phyloP scores from a whole-genome alignment of 1,140 invertebrate species.

The Stegodyphus dumicola region DNA sequence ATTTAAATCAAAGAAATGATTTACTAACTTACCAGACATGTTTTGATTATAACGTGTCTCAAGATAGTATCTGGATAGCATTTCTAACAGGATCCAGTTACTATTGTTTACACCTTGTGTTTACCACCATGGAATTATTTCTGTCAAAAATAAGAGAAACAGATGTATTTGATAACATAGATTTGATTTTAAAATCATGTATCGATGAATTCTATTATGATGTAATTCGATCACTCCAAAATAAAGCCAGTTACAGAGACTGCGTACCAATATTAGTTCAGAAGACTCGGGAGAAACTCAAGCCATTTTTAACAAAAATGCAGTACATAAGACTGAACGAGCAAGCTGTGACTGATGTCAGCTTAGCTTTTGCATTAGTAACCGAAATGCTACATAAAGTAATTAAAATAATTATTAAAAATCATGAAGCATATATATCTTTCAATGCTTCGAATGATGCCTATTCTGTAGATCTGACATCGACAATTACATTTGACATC shows the following conservation, averaged over 20 bases:
- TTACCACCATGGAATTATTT: neutral
- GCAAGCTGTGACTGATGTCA: too few species aligned
- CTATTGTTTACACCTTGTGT: neutral
- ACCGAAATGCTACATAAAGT: neutral
- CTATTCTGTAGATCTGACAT: neutral
- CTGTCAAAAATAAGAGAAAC: neutral
- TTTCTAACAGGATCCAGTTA: constrained; percentile 15
- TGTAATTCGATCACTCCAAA: neutral
- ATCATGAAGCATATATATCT: neutral
- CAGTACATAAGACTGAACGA: neutral
- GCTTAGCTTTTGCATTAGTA: neutral
- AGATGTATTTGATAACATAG: neutral
- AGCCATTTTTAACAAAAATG: neutral
- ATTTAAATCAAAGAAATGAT: neutral
- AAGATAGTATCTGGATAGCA: neutral
- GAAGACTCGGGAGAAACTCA: too few species aligned
- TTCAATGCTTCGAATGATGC: neutral
- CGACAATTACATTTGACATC: neutral
- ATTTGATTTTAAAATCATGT: neutral
- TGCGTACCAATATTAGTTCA: too few species aligned
- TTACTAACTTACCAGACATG: neutral
- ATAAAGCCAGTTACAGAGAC: neutral
- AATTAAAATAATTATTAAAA: neutral
- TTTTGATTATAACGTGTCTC: neutral
- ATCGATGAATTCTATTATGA: constrained; percentile 10